Evolutionary conservation across 1,140 invertebrate species (phyloP), one percentile per base, ranked within the genome.

Genomic region (Drosophila lacertosa): DNA sequence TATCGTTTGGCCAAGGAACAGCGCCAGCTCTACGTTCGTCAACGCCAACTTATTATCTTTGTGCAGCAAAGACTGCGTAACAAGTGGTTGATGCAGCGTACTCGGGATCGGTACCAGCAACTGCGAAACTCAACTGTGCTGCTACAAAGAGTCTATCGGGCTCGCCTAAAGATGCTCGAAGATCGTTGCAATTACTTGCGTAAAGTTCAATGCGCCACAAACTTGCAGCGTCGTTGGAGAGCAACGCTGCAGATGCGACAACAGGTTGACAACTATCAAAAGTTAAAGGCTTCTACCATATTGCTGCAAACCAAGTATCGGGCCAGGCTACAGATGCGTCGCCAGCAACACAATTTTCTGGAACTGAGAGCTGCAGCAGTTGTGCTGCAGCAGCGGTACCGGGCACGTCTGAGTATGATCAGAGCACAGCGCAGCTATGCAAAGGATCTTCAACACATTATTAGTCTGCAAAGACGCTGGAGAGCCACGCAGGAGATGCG

Each of bases 111-210:
- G 18, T 91, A 76, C 47, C 39, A 55, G 6, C 13, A 77, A 33
- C 60, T 92, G 0, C 91, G 77, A 57, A 68, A 55, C 2, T 67
- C 91, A 4, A 80, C 84, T 0, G 58, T 93, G 0, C 66, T 65
- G 2, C 72, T 94, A 11, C 93, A 94, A 60, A 91, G 91, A 37
- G 69, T 69, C 18, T 94, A 92, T 74, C 91, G 92, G 77, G 92
- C 91, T 6, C 77, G 74, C 26, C 89, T 89, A 39, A 10, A 68
- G 11, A 68, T 67, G 59, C 65, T 73, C 9, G 22, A 50, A 20
- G 18, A 47, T 11, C 51, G 47, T 0, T 11, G 26, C 2, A 35
- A 71, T 15, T 93, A 88, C 58, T 10, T 90, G 3, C n/a, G 24
- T 5, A 35, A 63, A 1, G 63, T 67, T 20, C n/a, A 16, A 0